Conservation (phyloP, 2,797 vertebrate genomes). For the Catharus ustulatus region DNA sequence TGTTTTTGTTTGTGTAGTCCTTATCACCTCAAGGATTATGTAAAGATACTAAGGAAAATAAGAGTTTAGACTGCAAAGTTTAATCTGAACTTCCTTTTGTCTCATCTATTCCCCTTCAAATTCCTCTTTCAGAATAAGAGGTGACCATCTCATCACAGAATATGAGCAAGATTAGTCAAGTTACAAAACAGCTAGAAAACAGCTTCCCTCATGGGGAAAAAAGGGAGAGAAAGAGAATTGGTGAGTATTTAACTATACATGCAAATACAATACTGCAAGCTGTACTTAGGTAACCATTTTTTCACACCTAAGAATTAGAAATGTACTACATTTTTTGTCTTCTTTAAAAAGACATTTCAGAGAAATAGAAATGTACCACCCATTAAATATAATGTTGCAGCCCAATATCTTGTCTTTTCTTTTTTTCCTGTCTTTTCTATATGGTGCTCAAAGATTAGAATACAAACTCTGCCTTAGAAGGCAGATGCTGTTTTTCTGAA, state of each 20-base stretch:
- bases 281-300: not conserved
- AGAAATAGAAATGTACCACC: not conserved
- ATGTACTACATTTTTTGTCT: not conserved
- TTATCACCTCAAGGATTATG: not conserved
- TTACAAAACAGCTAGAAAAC: not conserved
- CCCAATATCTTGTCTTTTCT: not conserved
- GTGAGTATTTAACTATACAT: not conserved
- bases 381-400: not conserved
- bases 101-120: not conserved
- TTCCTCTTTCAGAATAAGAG: not conserved
- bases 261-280: not conserved
- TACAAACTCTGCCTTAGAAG: not conserved
- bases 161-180: not conserved
- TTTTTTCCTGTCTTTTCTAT: not conserved
- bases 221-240: not conserved
- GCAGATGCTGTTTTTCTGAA: not conserved
- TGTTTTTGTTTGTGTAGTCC: not conserved
- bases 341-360: not conserved
- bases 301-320: not conserved
- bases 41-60: not conserved
- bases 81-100: not conserved
- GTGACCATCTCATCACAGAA: not conserved
- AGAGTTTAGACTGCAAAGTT: not conserved
- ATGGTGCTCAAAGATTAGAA: not conserved
- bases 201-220: not conserved